Evolutionary conservation across 2,113 vertebrate species (phyloP).

Genomic region (Climacteris rufus): DNA sequence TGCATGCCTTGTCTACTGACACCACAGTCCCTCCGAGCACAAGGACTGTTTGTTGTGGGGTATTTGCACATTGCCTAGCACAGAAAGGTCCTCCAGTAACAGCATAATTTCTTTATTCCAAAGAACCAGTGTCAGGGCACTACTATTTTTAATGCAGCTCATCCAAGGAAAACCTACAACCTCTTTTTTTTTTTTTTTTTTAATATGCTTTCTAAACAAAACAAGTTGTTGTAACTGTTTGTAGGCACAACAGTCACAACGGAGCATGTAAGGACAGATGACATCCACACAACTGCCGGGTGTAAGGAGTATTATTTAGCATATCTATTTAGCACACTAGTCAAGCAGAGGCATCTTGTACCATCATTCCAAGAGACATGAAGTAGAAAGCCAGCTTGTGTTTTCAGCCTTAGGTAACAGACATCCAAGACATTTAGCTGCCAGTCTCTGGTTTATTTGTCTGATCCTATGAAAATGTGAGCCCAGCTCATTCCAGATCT

Average conservation of each 20-base stretch:
- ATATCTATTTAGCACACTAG: fast-evolving
- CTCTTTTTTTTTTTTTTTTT: not conserved
- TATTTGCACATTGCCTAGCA: not conserved
- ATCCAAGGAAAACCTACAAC: not conserved
- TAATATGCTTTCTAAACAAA: not conserved
- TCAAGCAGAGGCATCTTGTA: not conserved
- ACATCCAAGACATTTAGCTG: not conserved
- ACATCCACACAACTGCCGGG: not conserved
- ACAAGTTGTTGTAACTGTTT: not conserved
- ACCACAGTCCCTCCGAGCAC: not conserved
- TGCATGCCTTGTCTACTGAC: not conserved
- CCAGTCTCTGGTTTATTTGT: not conserved
- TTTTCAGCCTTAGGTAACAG: not conserved
- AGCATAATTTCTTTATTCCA: not conserved
- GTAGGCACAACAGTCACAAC: not conserved
- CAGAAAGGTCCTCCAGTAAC: not conserved
- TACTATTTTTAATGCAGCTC: not conserved
- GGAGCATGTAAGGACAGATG: not conserved
- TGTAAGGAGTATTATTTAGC: not conserved
- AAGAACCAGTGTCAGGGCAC: not conserved
- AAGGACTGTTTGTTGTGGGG: not conserved
- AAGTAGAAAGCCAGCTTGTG: not conserved
- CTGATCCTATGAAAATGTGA: not conserved
- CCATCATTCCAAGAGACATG: not conserved
- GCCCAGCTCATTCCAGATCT: not conserved